Base-by-base conservation (phyloP, 23 tunicate genomes). In the Oikopleura albicans region DNA sequence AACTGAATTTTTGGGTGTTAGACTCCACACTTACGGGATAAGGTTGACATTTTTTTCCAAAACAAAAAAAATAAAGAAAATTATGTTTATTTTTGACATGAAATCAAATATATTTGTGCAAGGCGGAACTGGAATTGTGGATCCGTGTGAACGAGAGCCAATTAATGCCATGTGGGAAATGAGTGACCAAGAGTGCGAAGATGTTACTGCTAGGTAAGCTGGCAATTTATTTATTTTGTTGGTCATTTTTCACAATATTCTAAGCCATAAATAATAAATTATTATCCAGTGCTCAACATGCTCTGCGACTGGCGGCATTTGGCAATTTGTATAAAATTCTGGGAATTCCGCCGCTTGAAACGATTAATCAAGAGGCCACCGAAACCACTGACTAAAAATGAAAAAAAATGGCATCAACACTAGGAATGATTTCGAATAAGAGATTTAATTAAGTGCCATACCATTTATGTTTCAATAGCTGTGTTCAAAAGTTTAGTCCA, bases 71-170 rank as follows among this genome's bases (percentile, higher is more conserved):
- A n/a, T n/a, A n/a, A n/a, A n/a, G n/a, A n/a, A n/a, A n/a, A n/a
- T n/a, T n/a, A n/a, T n/a, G n/a, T n/a, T n/a, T n/a, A n/a, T n/a
- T n/a, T n/a, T n/a, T n/a, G n/a, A n/a, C n/a, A n/a, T n/a, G n/a
- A n/a, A n/a, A n/a, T n/a, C n/a, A n/a, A n/a, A n/a, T n/a, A n/a
- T 2, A 71, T 22, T 71, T 71, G 2, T 12, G 2, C 31, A 16
- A 71, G 79, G 79, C 37, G 79, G 79, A 16, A 29, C 27, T 12
- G 79, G 79, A 16, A 71, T 71, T 22, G 2, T 71, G 4, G 79
- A 71, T 29, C 79, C 79, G 4, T 71, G 79, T 29, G 79, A 71
- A 71, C 27, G 79, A 71, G 79, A 71, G 79, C 79, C 79, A 16
- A 29, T 71, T 37, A 37, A 71, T 29, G 33, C 36, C 37, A 71